Percentiles rank a stretch among this genome's conserved stretches.
Evolutionary conservation across 2,113 vertebrate species (phyloP).

Genomic region (Entosphenus tridentatus): DNA sequence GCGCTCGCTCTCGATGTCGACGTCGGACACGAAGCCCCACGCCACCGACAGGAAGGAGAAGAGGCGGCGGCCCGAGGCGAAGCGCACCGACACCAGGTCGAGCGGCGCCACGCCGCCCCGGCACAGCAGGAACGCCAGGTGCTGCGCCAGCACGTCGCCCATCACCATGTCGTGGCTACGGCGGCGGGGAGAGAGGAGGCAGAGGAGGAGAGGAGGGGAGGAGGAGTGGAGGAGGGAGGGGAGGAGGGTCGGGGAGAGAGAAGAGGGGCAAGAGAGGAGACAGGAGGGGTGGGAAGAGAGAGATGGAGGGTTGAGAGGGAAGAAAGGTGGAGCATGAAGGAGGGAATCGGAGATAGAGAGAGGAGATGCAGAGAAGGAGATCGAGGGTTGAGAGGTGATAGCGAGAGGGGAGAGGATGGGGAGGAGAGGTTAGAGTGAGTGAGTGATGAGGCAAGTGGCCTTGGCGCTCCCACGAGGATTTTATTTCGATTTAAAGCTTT

Average conservation of each 20-base stretch:
- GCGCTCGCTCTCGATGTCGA: constrained; percentile 67
- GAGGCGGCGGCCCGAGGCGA: constrained; percentile 28
- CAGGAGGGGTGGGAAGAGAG: not conserved
- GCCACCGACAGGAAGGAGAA: constrained; percentile 71
- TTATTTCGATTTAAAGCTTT: too few species aligned
- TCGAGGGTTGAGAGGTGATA: not conserved
- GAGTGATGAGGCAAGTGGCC: not conserved
- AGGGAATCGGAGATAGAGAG: not conserved
- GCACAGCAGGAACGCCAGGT: constrained; percentile 59
- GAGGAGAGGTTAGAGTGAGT: not conserved
- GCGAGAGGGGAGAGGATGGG: not conserved
- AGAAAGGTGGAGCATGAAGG: not conserved
- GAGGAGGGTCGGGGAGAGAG: not conserved
- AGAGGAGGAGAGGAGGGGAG: not conserved
- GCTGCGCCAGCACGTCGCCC: constrained; percentile 51
- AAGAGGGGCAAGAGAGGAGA: not conserved
- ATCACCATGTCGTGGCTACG: constrained; percentile 29
- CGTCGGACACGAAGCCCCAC: constrained; percentile 72
- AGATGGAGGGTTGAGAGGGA: not conserved
- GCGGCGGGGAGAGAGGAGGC: not conserved
- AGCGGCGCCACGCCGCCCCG: constrained; percentile 36
- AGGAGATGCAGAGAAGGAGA: not conserved
- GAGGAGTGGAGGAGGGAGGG: not conserved
- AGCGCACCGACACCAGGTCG: constrained; percentile 60
- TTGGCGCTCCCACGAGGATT: not conserved